Base-by-base conservation (phyloP, 1,140 invertebrate genomes). In the Psix sp. region DNA sequence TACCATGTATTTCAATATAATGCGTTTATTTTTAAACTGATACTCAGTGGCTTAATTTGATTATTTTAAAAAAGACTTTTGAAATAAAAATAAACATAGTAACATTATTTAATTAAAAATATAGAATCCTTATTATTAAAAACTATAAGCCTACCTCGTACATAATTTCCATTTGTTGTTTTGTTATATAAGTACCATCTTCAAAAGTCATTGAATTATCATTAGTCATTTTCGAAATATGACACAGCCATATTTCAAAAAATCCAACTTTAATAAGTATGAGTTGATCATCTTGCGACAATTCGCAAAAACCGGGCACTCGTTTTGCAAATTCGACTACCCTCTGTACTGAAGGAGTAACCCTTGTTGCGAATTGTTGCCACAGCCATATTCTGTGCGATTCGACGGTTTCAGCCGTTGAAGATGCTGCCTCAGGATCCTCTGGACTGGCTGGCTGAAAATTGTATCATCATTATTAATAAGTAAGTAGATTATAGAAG, bases 221-320 rank as follows among this genome's bases (percentile, higher is more conserved):
- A 2, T 91, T 90, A n/a, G 95, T 93, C 85, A 97, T 91, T 43
- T 93, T 91, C 0, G 95, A 90, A 46, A 96, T 93, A 73, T 97
- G 92, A 42, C 94, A 93, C 49, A 98, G 88, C 97, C 97, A 98
- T 42, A 98, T 92, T 88, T 99, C 97, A 85, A 98, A 97, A 89
- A 98, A 98, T 24, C 96, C 96, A 76, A 95, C 91, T 89, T 99
- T 98, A 77, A 98, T 96, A 31, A 98, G 90, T 73, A 97, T 96
- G 46, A 98, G 89, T 86, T 98, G 96, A 87, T 97, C 96, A 77
- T 97, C 95, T 87, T 97, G 96, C 14, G 92, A 91, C 45, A 98
- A 89, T 43, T 93, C 91, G 78, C 91, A 90, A 87, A 98, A 98
- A 65, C 95, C 94, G 26, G 96, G 96, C 63, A 97, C 92, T 77